phyloP scores from a whole-genome alignment of 2,797 vertebrate species.

The Spinus pinus region DNA sequence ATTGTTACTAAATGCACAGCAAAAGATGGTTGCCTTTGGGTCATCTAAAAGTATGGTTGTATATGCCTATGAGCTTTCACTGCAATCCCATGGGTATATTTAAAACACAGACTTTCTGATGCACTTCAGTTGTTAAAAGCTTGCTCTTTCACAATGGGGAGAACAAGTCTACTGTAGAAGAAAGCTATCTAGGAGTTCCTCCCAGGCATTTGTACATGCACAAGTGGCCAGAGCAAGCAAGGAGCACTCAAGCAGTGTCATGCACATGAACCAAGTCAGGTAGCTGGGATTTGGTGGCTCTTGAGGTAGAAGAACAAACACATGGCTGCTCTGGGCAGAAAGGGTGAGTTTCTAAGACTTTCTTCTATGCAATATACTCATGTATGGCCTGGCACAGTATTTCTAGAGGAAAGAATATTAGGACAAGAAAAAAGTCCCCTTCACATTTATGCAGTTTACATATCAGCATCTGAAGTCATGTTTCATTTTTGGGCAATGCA shows the following conservation, averaged over 20 bases:
- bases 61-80: neutral
- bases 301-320: neutral
- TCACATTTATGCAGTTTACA: neutral
- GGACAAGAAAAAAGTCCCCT: neutral
- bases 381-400: neutral
- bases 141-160: neutral
- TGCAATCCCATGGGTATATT: neutral
- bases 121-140: neutral
- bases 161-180: neutral
- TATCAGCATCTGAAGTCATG: conserved; percentile 24
- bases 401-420: neutral
- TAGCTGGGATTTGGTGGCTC: neutral
- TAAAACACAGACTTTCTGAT: neutral
- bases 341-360: neutral
- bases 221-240: neutral
- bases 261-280: neutral
- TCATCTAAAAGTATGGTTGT: neutral
- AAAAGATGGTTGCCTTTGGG: neutral
- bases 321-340: neutral
- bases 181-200: neutral
- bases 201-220: neutral
- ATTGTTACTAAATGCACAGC: neutral
- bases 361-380: rapidly evolving
- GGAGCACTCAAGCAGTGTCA: neutral
- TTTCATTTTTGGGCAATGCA: conserved; percentile 5